Percentiles rank a stretch among this genome's conserved stretches.
These are phyloP conservation scores for Agrotis exclamationis DNA, from an alignment of 2,888 invertebrate genomes.

Conservation along the genomic window DNA sequence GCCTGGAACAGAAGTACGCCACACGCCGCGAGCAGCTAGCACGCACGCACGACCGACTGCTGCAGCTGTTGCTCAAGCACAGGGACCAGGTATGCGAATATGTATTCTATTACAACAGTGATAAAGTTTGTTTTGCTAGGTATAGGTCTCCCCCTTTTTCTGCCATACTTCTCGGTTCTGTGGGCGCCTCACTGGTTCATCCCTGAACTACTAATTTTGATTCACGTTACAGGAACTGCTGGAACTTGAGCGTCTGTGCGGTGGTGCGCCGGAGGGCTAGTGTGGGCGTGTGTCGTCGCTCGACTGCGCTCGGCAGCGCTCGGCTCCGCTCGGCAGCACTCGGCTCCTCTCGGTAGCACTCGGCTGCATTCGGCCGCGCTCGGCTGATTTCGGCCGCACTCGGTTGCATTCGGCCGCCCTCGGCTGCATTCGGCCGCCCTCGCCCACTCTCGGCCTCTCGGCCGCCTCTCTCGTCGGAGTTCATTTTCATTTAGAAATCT, in stretches of 20 bases:
- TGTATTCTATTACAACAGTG: not conserved
- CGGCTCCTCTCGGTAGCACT: not conserved
- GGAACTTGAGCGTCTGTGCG: constrained; percentile 84
- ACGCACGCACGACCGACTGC: constrained; percentile 95
- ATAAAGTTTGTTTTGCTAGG: not conserved
- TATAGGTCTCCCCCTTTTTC: too few species aligned
- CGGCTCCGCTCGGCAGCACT: constrained; percentile 11
- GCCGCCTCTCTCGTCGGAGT: constrained; percentile 62
- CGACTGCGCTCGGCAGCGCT: constrained; percentile 4
- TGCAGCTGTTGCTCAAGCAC: constrained; percentile 90
- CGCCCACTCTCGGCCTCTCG: constrained; percentile 40
- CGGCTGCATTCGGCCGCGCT: constrained; percentile 19
- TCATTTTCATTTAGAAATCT: constrained; percentile 85
- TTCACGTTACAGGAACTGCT: constrained; percentile 78
- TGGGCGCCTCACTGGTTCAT: too few species aligned
- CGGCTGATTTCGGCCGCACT: constrained; percentile 9
- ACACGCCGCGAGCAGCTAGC: constrained; percentile 94
- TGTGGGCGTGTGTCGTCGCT: constrained; percentile 20
- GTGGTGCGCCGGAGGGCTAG: constrained; percentile 84
- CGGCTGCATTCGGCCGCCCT: constrained; percentile 28
- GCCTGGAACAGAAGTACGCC: constrained; percentile 94
- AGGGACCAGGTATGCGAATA: constrained; percentile 79
- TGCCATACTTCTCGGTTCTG: too few species aligned
- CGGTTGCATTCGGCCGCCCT: not conserved
- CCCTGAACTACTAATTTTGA: too few species aligned